These are phyloP conservation scores for Streptopelia turtur DNA, from an alignment of 2,797 vertebrate genomes.

Conservation along the genomic window DNA sequence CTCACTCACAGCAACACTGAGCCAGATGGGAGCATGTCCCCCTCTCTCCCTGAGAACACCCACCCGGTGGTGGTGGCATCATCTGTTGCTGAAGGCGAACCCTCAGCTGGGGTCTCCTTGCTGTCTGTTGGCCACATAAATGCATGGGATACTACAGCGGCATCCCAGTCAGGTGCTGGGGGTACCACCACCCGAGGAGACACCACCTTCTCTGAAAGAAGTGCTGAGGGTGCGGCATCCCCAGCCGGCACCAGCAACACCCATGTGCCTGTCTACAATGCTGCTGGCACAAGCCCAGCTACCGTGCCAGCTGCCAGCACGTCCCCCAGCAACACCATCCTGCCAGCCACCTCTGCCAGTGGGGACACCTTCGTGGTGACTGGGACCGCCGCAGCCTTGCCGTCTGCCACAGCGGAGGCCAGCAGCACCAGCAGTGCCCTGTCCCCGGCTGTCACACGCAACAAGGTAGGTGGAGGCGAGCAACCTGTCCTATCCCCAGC, in stretches of 20 bases:
- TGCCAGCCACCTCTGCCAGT: not conserved
- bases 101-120: accelerated
- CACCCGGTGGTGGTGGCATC: accelerated
- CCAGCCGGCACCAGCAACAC: not conserved
- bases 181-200: accelerated
- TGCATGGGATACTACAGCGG: accelerated
- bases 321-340: not conserved
- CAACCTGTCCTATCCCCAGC: not conserved
- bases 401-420: accelerated
- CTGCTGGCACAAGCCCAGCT: not conserved
- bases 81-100: accelerated
- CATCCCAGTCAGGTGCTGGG: not conserved
- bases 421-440: not conserved
- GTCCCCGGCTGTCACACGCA: accelerated
- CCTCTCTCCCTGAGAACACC: not conserved
- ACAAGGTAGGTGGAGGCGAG: accelerated
- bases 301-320: accelerated
- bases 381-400: accelerated
- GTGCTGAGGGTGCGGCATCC: accelerated
- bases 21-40: not conserved
- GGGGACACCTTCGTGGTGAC: not conserved
- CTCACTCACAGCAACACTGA: not conserved
- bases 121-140: not conserved
- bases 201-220: accelerated
- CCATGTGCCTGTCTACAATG: accelerated